These are phyloP conservation scores for Erythrocercus mccallii DNA, from an alignment of 2,113 vertebrate species.

Conservation along the genomic window DNA sequence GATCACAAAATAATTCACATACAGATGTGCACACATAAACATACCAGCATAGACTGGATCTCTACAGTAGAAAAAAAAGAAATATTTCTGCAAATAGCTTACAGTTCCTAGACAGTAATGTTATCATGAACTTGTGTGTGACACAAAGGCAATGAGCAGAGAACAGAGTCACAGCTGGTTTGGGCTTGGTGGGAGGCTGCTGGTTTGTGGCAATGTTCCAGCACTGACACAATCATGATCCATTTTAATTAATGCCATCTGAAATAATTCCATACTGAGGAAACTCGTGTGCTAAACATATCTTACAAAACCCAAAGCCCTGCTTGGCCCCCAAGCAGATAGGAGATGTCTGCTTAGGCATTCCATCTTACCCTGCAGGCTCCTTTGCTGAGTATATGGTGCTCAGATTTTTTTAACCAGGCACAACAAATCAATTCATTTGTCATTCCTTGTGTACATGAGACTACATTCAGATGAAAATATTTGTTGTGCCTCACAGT, in stretches of 20 bases:
- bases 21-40: constrained; percentile 35
- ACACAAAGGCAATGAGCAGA: neutral
- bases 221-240: neutral
- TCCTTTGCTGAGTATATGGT: neutral
- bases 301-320: neutral
- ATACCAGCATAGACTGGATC: neutral
- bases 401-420: neutral
- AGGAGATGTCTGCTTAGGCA: neutral
- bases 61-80: constrained; percentile 10
- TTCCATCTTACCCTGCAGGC: neutral
- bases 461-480: neutral
- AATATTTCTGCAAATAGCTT: neutral
- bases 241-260: neutral
- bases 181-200: constrained; percentile 5
- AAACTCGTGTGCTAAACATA: neutral
- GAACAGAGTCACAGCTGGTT: neutral
- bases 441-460: neutral
- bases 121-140: neutral
- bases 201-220: neutral
- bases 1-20: constrained; percentile 31
- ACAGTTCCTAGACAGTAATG: neutral
- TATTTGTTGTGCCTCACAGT: neutral
- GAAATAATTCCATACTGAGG: neutral
- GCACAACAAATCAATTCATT: neutral
- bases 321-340: neutral